Base-by-base conservation (phyloP, 2,113 vertebrate species). In the Lepus timidus region DNA sequence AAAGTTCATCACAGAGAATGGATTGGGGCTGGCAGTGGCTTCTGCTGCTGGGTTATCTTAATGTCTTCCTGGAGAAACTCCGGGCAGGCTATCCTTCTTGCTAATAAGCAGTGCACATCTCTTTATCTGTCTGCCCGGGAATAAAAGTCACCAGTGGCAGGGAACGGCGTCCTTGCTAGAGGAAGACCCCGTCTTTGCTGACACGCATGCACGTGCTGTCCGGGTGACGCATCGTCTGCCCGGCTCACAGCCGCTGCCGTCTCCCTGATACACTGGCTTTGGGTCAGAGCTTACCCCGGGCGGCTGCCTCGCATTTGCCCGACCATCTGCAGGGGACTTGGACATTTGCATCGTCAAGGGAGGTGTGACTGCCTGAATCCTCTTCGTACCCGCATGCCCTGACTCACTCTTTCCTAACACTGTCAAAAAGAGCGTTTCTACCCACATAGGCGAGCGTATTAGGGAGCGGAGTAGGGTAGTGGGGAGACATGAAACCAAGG, bases 11-110 rank as follows among this genome's bases (percentile, higher is more conserved):
- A 0, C 0, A 58, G 82, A 64, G 39, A 27, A n/a, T 31, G 51
- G 70, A 33, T 58, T 23, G 67, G 74, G 19, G 1, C 88, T 90
- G 64, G 67, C 76, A n/a, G 78, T 29, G 20, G 84, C 74, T 88
- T 39, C 6, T 27, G 31, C 49, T 91, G 20, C 79, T 90, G 62
- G 49, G 58, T 83, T 89, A 90, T 55, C 64, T 92, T 90, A 36
- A 74, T 68, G 49, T 10, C 70, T 96, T 97, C 51, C 61, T 90
- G 31, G 61, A 76, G 88, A 68, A 97, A 95, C 81, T 17, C 3
- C 9, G 67, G 90, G 67, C 61, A 86, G 39, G 49, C 62, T 89
- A 16, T 96, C 97, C 87, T 75, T 96, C 95, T 96, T 91, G 71
- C 86, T 96, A 87, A 85, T 33, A 97, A 95, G 91, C 92, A 55